Evolutionary conservation across 2,113 vertebrate species (phyloP).

Genomic region (Jacana jacana): DNA sequence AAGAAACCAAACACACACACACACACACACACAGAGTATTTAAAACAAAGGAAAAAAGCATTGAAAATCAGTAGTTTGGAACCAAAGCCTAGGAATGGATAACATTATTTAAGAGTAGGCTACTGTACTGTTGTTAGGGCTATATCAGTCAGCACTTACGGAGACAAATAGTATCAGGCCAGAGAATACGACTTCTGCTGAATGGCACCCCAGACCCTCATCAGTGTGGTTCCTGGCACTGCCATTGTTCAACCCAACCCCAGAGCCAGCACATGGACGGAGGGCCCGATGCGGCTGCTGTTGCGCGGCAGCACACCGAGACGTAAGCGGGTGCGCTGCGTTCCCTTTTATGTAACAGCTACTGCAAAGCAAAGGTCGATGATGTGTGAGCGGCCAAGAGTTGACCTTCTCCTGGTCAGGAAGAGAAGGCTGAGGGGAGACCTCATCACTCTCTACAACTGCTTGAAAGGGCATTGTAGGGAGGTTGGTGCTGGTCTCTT

Average conservation of each 20-base stretch:
- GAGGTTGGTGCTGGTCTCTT: no score
- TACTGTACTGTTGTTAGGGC: background rate
- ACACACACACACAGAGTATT: no score
- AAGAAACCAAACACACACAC: no score
- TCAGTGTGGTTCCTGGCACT: background rate
- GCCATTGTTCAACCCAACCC: background rate
- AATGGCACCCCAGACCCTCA: background rate
- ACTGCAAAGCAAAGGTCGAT: background rate
- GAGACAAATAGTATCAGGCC: background rate
- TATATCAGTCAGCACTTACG: background rate
- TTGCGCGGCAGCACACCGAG: background rate
- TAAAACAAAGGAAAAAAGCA: background rate
- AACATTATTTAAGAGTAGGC: background rate
- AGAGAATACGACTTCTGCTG: background rate
- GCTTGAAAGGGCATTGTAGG: no score
- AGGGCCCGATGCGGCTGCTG: accelerated
- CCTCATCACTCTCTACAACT: no score
- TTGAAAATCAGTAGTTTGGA: background rate
- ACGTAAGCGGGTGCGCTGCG: background rate
- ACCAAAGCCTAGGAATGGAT: background rate
- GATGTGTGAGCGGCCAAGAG: background rate
- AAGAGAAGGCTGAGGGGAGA: no score
- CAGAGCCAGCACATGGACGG: accelerated
- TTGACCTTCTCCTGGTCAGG: no score
- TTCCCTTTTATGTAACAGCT: background rate